Evolutionary conservation across 2,797 vertebrate genomes (phyloP), one percentile per base, ranked within the genome.

Genomic region (Zenarchopterus dispar): DNA sequence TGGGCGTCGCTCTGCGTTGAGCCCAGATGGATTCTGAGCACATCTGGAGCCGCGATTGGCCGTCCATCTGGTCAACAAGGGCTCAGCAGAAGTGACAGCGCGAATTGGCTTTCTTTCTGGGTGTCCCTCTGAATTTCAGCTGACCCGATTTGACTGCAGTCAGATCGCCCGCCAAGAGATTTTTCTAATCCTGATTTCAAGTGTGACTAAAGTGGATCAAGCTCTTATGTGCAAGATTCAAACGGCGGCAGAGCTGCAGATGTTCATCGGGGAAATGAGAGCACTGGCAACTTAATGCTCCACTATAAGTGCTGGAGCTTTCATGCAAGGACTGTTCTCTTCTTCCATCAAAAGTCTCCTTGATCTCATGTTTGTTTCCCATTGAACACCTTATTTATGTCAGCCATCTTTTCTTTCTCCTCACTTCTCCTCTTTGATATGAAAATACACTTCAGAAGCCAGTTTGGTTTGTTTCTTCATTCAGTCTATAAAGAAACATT

Each of bases 191-290:
- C 84, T 58, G 85, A 89, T 86, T 88, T 88, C 73, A 84, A 90
- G 88, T 87, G 84, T 88, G 85, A 90, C 85, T 83, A 86, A 90
- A 89, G 84, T 90, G 85, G 85, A 89, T 90, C 69, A 81, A 79
- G 75, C 79, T 58, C 80, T 81, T 84, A 82, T 82, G 81, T 86
- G 73, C 77, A 65, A 70, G 84, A 73, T 69, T 75, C 67, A 86
- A 84, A 90, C 85, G 73, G 78, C 17, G 69, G 73, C 81, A 62
- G 71, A 77, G 76, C 65, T 33, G 74, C 71, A 62, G 8, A 84
- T 89, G 82, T 82, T 82, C 56, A 67, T 61, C 31, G 44, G 75
- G 68, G 67, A 68, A 69, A 77, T 58, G 71, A 66, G 73, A 79
- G 72, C 73, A 54, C 67, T 66, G 75, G 78, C 76, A 60, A 77